These are phyloP conservation scores for Rhineura floridana DNA, from an alignment of 2,113 vertebrate species.

Conservation along the genomic window DNA sequence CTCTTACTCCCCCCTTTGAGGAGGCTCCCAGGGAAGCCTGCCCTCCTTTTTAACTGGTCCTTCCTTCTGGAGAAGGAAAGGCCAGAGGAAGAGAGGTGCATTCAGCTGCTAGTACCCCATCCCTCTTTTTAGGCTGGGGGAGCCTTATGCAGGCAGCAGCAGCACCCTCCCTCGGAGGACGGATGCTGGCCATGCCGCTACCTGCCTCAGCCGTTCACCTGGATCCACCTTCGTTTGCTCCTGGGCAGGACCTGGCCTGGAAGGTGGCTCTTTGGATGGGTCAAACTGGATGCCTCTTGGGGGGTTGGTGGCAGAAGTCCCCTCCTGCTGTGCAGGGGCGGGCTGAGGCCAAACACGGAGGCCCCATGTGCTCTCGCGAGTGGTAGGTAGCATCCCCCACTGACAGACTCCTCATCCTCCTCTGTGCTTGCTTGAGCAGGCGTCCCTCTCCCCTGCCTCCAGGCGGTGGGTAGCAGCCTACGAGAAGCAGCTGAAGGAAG, in stretches of 20 bases:
- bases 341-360: no score
- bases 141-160: neutral
- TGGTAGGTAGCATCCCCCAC: no score
- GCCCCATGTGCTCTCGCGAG: no score
- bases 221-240: neutral
- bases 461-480: slow-evolving; percentile 14
- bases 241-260: neutral
- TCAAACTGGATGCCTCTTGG: no score
- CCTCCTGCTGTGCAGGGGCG: no score
- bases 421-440: no score
- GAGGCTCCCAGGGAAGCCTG: neutral
- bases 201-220: neutral
- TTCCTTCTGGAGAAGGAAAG: neutral
- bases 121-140: neutral
- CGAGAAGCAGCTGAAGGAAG: neutral
- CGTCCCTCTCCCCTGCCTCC: no score
- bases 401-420: no score
- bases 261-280: neutral
- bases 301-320: no score
- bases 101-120: neutral
- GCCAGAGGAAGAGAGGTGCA: no score
- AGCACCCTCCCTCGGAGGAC: neutral
- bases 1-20: neutral
- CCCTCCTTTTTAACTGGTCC: no score
- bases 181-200: neutral